These are phyloP conservation scores for Drosophila prostipennis DNA, from an alignment of 2,888 invertebrate species.

Conservation along the genomic window DNA sequence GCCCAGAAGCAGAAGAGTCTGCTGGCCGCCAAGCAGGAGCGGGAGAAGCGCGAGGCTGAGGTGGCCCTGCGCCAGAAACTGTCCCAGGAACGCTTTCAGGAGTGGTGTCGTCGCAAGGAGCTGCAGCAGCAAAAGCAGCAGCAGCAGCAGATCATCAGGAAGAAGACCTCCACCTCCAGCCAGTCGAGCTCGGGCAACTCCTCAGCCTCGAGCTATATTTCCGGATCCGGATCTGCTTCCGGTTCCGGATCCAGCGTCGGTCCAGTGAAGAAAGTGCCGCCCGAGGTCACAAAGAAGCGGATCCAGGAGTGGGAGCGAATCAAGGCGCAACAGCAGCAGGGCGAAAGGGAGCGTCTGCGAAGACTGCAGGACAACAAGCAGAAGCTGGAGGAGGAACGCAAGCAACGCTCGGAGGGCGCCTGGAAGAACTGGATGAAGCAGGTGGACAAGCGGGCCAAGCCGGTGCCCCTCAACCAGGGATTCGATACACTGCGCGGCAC, in stretches of 20 bases:
- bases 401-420: constrained; percentile 67
- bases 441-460: constrained; percentile 81
- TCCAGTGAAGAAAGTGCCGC: constrained; percentile 19
- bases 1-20: constrained; percentile 60
- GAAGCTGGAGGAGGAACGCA: constrained; percentile 64
- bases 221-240: background rate
- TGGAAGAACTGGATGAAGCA: constrained; percentile 82
- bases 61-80: constrained; percentile 48
- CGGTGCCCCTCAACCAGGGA: constrained; percentile 83
- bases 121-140: constrained; percentile 1
- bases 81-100: constrained; percentile 69
- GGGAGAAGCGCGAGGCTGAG: constrained; percentile 67
- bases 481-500: constrained; percentile 82
- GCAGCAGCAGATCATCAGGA: background rate
- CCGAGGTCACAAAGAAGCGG: constrained; percentile 41
- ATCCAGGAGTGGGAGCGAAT: constrained; percentile 52
- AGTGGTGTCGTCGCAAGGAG: constrained; percentile 78
- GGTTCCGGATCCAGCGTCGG: background rate
- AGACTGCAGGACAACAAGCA: constrained; percentile 61
- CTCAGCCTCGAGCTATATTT: constrained; percentile 11
- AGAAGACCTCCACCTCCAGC: background rate
- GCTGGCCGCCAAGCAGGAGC: constrained; percentile 61
- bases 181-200: background rate
- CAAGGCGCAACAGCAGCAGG: constrained; percentile 48
- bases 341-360: constrained; percentile 43